Conservation (phyloP, 2,113 vertebrate species). For the Meriones unguiculatus region DNA sequence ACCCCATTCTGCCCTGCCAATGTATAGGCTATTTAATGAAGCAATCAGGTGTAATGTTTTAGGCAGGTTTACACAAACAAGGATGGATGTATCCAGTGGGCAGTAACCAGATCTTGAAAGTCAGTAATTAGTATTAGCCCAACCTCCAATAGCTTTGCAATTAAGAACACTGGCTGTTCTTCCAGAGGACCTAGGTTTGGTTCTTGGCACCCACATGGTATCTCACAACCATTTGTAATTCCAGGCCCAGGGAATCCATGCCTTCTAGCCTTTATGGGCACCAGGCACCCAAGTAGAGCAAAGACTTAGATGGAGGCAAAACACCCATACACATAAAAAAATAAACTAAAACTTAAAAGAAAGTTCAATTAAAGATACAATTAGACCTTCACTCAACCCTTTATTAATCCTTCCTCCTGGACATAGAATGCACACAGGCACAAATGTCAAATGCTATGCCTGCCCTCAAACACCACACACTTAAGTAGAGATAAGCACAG, state of each 20-base stretch:
- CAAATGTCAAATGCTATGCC: not conserved
- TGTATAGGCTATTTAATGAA: no score
- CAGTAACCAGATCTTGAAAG: no score
- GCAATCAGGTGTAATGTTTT: no score
- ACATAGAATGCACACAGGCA: not conserved
- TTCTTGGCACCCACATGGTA: not conserved
- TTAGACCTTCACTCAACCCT: not conserved
- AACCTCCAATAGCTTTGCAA: not conserved
- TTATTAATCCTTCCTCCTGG: slow-evolving; percentile 20
- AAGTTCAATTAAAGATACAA: not conserved
- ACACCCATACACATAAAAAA: not conserved
- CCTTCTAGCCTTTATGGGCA: not conserved
- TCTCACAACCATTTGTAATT: not conserved
- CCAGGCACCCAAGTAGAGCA: not conserved
- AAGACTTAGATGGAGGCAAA: not conserved
- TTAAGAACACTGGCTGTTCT: not conserved
- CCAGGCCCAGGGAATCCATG: not conserved
- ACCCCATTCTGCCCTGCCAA: no score
- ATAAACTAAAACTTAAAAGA: not conserved
- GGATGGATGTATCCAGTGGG: no score
- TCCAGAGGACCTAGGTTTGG: not conserved
- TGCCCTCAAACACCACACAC: not conserved
- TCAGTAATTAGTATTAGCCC: no score
- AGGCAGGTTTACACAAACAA: no score
- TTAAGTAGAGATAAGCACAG: not conserved